Base-by-base conservation (phyloP, 2,113 vertebrate species). In the Gambusia affinis region DNA sequence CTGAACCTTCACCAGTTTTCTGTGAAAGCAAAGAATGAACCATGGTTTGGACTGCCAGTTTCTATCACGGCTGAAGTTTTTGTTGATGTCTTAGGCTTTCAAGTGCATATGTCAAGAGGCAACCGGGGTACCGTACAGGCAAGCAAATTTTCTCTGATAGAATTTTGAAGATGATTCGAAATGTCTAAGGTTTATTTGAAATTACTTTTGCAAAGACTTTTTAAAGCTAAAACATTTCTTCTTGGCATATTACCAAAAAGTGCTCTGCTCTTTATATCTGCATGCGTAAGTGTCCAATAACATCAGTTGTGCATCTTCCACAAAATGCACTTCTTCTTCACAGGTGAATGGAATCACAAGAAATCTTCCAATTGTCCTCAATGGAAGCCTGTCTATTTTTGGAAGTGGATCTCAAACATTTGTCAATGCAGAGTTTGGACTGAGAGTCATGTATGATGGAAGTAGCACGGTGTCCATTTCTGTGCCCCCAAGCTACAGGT, bases 21-120 rank as follows among this genome's bases (percentile, higher is more conserved):
- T 0, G 92, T 93, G n/a, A 87, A 87, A 30, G 92, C 88, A 15
- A 83, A 85, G 54, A 94, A 94, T 64, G 72, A 90, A 30, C 63
- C 65, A 0, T 82, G 68, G 82, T 12, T 22, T 1, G 82, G 81
- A 1, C 8, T 19, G 1, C 4, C 68, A 17, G 73, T 85, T 19
- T 89, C 91, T 12, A n/a, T 90, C 6, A 85, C 88, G 14, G 85
- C 87, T 4, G 83, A 92, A 14, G 88, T 91, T 3, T 89, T 86
- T 51, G 73, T 94, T 10, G 74, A 76, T 60, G 79, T 93, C 12
- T 90, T 78, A 37, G 81, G 85, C 12, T 82, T 90, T 28, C 7
- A n/a, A 12, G 73, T 94, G 4, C 82, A 60, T 2, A 71, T 94
- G 12, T 89, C 82, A 1, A 78, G 39, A 2, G n/a, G 54, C 3